Evolutionary conservation across 37 sponge, comb jelly and placozoan genomes (phyloP).

Genomic region (Cladorhizidae sp.): DNA sequence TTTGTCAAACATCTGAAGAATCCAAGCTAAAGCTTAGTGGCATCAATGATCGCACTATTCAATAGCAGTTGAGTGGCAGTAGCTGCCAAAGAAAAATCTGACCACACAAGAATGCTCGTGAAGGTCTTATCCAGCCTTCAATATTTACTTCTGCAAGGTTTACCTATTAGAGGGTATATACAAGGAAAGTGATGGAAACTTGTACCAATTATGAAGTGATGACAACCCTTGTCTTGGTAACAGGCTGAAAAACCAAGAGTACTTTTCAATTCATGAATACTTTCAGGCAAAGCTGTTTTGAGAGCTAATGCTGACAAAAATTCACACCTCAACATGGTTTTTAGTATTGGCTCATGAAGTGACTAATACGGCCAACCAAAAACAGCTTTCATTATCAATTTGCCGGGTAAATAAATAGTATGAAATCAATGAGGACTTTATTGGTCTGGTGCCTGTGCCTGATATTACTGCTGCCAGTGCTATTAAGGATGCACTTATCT

Average conservation of each 20-base stretch:
- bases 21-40: not conserved
- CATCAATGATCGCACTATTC: not conserved
- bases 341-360: not conserved
- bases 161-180: not conserved
- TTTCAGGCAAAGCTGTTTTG: not conserved
- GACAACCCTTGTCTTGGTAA: no score
- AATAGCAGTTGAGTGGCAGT: not conserved
- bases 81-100: not conserved
- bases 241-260: not conserved
- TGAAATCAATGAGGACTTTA: not conserved
- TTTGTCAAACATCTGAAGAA: not conserved
- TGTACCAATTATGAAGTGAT: no score
- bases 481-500: slow-evolving; percentile 48
- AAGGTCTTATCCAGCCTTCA: not conserved
- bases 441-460: slow-evolving; percentile 26
- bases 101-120: not conserved
- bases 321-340: not conserved
- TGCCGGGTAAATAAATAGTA: not conserved
- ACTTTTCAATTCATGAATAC: not conserved
- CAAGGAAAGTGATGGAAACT: not conserved
- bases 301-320: not conserved
- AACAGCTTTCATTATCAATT: no score
- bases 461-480: slow-evolving; percentile 29
- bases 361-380: not conserved
- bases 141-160: not conserved